phyloP scores from a whole-genome alignment of 2,113 vertebrate genomes.

The Sander lucioperca region DNA sequence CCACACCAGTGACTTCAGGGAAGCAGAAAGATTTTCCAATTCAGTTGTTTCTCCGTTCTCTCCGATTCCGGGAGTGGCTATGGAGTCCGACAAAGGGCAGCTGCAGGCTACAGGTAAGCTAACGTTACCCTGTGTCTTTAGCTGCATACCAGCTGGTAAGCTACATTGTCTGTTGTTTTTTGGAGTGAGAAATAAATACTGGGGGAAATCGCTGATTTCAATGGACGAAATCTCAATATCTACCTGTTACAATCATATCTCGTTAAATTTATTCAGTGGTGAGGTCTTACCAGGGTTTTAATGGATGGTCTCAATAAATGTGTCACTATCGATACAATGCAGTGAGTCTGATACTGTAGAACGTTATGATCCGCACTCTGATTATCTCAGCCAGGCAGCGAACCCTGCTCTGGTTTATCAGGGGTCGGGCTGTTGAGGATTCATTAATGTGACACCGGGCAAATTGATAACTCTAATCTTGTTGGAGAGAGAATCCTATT shows the following conservation, averaged over 20 bases:
- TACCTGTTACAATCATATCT: neutral
- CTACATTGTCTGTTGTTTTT: too few relatives aligned
- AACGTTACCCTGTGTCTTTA: too few relatives aligned
- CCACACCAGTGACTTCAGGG: too few relatives aligned
- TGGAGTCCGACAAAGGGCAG: too few relatives aligned
- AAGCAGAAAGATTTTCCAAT: too few relatives aligned
- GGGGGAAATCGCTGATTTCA: too few relatives aligned
- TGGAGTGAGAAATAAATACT: too few relatives aligned
- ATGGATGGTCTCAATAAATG: slow-evolving; percentile 31
- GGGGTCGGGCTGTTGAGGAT: slow-evolving; percentile 19
- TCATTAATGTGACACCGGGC: slow-evolving; percentile 60
- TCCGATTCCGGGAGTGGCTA: too few relatives aligned
- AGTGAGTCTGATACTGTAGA: slow-evolving; percentile 30
- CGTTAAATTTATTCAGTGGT: neutral
- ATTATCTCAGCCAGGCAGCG: slow-evolving; percentile 34
- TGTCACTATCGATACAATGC: slow-evolving; percentile 20
- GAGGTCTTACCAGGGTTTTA: neutral
- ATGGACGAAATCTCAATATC: too few relatives aligned
- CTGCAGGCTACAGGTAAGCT: too few relatives aligned
- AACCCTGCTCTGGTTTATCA: slow-evolving; percentile 12
- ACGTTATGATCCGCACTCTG: slow-evolving; percentile 52
- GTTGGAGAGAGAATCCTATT: slow-evolving; percentile 62
- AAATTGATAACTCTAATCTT: slow-evolving; percentile 69
- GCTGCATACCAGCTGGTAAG: too few relatives aligned
- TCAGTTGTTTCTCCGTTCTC: too few relatives aligned